Percentiles rank a stretch among this genome's conserved stretches.
Evolutionary conservation across 2,888 invertebrate genomes (phyloP).

Genomic region (Petrophora chlorosata): DNA sequence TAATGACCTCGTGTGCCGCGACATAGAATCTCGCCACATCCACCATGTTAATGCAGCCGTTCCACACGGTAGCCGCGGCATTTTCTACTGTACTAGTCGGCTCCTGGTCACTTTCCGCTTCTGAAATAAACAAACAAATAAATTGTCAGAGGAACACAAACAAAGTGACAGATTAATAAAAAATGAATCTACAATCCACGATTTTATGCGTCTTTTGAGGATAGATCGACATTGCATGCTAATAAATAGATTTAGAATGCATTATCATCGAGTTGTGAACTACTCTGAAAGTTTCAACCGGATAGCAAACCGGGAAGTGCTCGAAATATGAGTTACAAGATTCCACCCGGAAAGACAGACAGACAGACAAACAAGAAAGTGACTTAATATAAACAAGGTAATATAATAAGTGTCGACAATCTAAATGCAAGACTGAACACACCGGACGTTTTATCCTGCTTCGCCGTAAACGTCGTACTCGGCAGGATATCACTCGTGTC

Average conservation of each 20-base stretch:
- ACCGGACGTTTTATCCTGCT: slow-evolving; percentile 67
- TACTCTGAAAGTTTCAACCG: no score
- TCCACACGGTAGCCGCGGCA: slow-evolving; percentile 86
- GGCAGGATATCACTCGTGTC: slow-evolving; percentile 55
- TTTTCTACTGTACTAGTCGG: slow-evolving; percentile 89
- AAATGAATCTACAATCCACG: no score
- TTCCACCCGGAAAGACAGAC: no score
- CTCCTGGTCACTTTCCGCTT: slow-evolving; percentile 89
- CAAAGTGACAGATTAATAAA: neutral
- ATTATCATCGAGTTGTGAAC: no score
- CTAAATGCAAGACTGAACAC: neutral
- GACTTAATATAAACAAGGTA: no score
- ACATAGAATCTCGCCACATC: slow-evolving; percentile 95
- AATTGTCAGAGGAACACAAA: neutral
- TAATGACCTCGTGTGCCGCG: slow-evolving; percentile 88
- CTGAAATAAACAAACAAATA: slow-evolving; percentile 45
- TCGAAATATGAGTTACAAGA: no score
- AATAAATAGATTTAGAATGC: no score
- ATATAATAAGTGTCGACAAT: no score
- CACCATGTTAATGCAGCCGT: slow-evolving; percentile 94
- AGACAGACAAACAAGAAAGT: no score
- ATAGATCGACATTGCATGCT: no score
- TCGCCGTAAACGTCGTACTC: slow-evolving; percentile 48
- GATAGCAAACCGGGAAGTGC: no score
- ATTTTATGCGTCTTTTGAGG: no score